Base-by-base conservation (phyloP, 2,797 vertebrate species). In the Mareca strepera region DNA sequence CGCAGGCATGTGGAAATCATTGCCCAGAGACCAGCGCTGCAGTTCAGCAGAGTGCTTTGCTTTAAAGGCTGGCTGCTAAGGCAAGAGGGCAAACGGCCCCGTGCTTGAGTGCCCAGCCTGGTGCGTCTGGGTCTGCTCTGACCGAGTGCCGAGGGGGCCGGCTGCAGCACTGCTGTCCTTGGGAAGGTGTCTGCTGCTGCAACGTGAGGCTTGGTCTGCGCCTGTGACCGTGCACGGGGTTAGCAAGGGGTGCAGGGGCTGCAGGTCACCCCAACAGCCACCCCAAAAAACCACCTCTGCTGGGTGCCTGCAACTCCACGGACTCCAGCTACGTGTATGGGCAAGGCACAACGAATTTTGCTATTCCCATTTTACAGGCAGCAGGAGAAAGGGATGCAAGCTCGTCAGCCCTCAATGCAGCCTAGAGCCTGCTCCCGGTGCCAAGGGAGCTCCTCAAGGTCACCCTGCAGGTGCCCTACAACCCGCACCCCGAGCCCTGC, bases 1-100 rank as follows among this genome's bases (percentile, higher is more conserved):
- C 0, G 77, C 93, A 90, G 80, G 90, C 88, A 76, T 79, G 86
- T 70, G 93, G 94, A 95, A 96, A 93, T 87, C 95, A 87, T 60
- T 23, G 92, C 90, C 88, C 2, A 2, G 11, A 70, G 79, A 79
- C 52, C 77, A 60, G 83, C 0, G 6, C 81, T 72, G 86, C 22
- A 2, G 22, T 93, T 90, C 58, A 31, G 94, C 43, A 17, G 8
- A 29, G 77, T 1, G 37, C 60, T 75, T 62, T 7, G 10, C 58
- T 17, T 23, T 17, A 58, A 17, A 88, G 64, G 77, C 63, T 48
- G 92, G 43, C 64, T 81, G 88, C 55, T 35, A 2, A 43, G 29
- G 5, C 20, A 4, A 48, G 31, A 1, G 3, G 50, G 84, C 9
- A 48, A 82, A 35, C 1, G 59, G 37, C 41, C 41, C 70, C 0